Evolutionary conservation across 2,113 vertebrate species (phyloP).

Genomic region (Cyprinus carpio): DNA sequence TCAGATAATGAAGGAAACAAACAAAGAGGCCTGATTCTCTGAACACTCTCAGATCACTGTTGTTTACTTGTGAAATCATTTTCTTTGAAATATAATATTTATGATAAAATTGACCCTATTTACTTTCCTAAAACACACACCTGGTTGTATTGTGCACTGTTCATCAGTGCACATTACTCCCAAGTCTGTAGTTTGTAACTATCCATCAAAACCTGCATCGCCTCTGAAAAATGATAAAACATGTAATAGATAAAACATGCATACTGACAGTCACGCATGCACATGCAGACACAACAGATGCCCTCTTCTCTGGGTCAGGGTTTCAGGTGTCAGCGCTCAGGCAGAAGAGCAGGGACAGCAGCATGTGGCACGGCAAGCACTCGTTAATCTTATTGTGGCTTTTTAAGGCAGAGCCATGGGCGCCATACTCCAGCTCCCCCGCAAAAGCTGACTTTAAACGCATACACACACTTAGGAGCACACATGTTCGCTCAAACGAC

Average conservation of each 20-base stretch:
- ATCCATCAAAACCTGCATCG: background rate
- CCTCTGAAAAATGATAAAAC: background rate
- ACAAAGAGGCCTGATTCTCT: constrained; percentile 14
- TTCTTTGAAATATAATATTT: no score
- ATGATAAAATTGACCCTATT: background rate
- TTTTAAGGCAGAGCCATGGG: constrained; percentile 38
- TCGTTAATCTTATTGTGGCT: constrained; percentile 61
- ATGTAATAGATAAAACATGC: background rate
- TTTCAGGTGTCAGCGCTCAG: constrained; percentile 19
- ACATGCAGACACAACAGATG: background rate
- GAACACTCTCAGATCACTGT: background rate
- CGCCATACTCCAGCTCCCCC: background rate
- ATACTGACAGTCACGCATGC: background rate
- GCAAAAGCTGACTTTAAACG: constrained; percentile 1
- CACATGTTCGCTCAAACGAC: background rate
- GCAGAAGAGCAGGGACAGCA: constrained; percentile 29
- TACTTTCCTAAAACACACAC: background rate
- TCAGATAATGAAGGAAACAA: background rate
- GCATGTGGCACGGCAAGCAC: constrained; percentile 41
- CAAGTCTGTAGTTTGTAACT: background rate
- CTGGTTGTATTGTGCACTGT: background rate
- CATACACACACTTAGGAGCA: background rate
- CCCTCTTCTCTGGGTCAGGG: background rate
- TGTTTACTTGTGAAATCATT: background rate
- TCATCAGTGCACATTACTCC: background rate